Percentiles rank a stretch among this genome's conserved stretches.
Conservation (phyloP, 2,888 invertebrate genomes). For the Machimus atricapillus region DNA sequence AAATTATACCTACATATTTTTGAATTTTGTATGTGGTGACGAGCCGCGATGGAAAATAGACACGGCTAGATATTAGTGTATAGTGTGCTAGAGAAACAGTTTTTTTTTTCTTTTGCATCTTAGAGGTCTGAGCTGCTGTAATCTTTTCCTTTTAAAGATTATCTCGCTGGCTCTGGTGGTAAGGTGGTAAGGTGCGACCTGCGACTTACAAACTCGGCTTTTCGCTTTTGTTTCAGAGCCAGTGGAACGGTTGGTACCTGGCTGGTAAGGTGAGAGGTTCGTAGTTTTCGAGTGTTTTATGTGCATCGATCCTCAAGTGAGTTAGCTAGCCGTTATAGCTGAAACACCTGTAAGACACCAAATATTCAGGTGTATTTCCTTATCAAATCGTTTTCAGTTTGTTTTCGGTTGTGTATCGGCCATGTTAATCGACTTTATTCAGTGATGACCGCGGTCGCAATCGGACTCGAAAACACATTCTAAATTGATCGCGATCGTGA, state of each 20-base stretch:
- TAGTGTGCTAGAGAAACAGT: neutral
- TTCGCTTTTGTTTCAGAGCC: conserved; percentile 34
- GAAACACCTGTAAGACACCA: neutral
- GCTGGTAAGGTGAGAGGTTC: conserved; percentile 3
- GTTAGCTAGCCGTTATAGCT: neutral
- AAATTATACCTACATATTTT: neutral
- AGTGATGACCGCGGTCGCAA: neutral
- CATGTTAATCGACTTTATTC: neutral
- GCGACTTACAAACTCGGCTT: neutral
- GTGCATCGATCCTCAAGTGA: neutral
- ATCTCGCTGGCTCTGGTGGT: conserved; percentile 7
- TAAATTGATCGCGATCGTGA: neutral
- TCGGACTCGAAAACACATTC: neutral
- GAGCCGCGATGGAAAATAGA: neutral
- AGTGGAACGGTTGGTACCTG: conserved; percentile 23
- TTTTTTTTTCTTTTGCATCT: neutral
- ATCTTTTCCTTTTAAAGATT: conserved; percentile 14
- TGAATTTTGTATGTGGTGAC: neutral
- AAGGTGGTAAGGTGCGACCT: conserved; percentile 14
- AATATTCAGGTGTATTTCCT: neutral
- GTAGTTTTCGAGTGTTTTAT: neutral
- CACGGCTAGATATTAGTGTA: neutral
- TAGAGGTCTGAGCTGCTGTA: neutral
- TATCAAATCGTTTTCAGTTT: neutral
- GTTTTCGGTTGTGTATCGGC: neutral